Base-by-base conservation (phyloP, 2,888 invertebrate genomes). In the Altica lythri region DNA sequence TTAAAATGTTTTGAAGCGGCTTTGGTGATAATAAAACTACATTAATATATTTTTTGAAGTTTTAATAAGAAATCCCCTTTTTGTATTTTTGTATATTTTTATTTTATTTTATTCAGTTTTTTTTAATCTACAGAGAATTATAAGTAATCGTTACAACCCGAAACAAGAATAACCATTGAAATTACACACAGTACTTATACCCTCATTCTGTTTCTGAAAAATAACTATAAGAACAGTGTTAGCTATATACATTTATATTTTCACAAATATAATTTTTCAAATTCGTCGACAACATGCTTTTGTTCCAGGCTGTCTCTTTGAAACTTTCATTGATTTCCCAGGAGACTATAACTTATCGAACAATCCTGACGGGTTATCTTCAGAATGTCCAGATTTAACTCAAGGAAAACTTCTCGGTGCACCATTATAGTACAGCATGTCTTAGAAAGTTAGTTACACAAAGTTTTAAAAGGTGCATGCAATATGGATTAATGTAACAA, bases 251-350 rank as follows among this genome's bases (percentile, higher is more conserved):
- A n/a, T n/a, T n/a, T n/a, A n/a, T n/a, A n/a, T n/a, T n/a, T n/a
- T n/a, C n/a, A n/a, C n/a, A 47, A 37, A 46, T 35, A 27, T 32
- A 48, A 38, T 48, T 18, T n/a, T 18, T 38, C 38, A 16, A 48
- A 38, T 14, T 16, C 13, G 29, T 19, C 47, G 29, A 38, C 47
- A 29, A 27, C 9, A 25, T 18, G n/a, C 13, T 14, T 19, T 34
- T 12, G 40, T 46, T 34, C 27, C 37, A 12, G 30, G 18, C 6
- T 37, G 29, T 48, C 49, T 44, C 37, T 38, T 25, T 43, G 32
- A 47, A 53, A 40, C 34, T 53, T 43, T 35, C 48, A 38, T 55
- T 71, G 69, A 71, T 71, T 71, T 71, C 70, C 70, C 69, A 43
- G 30, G 62, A 55, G 69, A 62, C 65, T 58, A 64, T 68, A 65